phyloP scores from a whole-genome alignment of 2,797 vertebrate genomes.

The Coregonus sp. region DNA sequence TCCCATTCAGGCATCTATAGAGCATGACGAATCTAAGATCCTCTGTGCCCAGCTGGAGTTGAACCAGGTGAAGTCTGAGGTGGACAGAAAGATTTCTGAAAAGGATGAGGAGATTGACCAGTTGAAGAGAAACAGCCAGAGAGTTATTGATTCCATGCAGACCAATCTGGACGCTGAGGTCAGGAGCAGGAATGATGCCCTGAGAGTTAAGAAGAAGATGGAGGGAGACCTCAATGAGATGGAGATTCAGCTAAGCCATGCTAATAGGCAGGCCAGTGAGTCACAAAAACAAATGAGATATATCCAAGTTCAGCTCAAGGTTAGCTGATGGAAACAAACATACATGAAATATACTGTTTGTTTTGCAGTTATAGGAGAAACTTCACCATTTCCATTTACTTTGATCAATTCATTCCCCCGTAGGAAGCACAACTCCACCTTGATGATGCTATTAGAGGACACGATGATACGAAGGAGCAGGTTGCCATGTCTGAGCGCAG shows the following conservation, averaged over 20 bases:
- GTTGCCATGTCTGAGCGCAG: conserved; percentile 74
- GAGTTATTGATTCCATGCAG: no score
- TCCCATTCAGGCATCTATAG: conserved; percentile 62
- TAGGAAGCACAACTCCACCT: conserved; percentile 78
- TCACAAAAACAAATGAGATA: conserved; percentile 77
- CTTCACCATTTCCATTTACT: background rate
- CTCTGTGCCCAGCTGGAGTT: conserved; percentile 76
- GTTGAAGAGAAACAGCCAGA: conserved; percentile 73
- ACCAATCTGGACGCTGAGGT: no score
- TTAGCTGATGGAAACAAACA: conserved; percentile 74
- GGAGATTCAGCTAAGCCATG: conserved; percentile 78
- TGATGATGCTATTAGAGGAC: conserved; percentile 66
- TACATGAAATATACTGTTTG: no score
- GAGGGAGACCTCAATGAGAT: conserved; percentile 77
- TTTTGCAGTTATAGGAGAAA: no score
- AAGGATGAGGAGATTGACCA: conserved; percentile 82
- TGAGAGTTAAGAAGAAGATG: conserved; percentile 44
- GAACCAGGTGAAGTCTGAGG: conserved; percentile 78
- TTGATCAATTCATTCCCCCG: conserved; percentile 58
- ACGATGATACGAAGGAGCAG: conserved; percentile 81
- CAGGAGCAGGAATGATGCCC: no score
- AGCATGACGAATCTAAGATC: conserved; percentile 72
- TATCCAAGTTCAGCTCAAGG: conserved; percentile 78
- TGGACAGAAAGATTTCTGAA: conserved; percentile 76
- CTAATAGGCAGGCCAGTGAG: conserved; percentile 74